A percentile compares a stretch with the other conserved stretches of the same genome.
Evolutionary conservation across 2,888 invertebrate genomes (phyloP).

Genomic region (Stenolophus ochropezus): DNA sequence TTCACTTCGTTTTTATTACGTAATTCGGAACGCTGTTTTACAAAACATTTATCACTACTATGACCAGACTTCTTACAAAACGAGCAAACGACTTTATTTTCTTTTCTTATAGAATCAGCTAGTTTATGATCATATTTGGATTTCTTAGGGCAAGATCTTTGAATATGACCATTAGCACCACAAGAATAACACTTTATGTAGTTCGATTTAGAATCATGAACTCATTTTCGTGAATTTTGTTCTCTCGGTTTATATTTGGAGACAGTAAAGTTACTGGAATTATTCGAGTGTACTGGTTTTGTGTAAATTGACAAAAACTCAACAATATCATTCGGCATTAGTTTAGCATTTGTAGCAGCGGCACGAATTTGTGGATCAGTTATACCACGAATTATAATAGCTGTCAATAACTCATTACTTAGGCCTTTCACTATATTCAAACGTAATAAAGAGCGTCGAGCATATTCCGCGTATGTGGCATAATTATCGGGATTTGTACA

Average conservation of each 20-base stretch:
- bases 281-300: not conserved
- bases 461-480: not conserved
- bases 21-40: not conserved
- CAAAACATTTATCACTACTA: not conserved
- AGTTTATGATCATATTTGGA: not conserved
- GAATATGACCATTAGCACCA: not conserved
- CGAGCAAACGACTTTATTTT: not conserved
- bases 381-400: slow-evolving; percentile 6
- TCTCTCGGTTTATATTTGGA: not conserved
- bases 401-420: not conserved
- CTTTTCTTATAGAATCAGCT: not conserved
- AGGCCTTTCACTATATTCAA: not conserved
- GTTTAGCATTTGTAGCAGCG: not conserved
- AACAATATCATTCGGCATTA: not conserved
- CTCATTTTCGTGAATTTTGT: not conserved
- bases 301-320: not conserved
- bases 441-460: not conserved
- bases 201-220: not conserved
- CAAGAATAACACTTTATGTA: not conserved
- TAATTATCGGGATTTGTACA: not conserved
- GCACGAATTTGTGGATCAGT: not conserved
- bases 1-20: not conserved
- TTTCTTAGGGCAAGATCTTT: not conserved
- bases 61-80: not conserved
- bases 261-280: not conserved